Base-by-base conservation (phyloP, 2,888 invertebrate species). In the Subacronicta megacephala region DNA sequence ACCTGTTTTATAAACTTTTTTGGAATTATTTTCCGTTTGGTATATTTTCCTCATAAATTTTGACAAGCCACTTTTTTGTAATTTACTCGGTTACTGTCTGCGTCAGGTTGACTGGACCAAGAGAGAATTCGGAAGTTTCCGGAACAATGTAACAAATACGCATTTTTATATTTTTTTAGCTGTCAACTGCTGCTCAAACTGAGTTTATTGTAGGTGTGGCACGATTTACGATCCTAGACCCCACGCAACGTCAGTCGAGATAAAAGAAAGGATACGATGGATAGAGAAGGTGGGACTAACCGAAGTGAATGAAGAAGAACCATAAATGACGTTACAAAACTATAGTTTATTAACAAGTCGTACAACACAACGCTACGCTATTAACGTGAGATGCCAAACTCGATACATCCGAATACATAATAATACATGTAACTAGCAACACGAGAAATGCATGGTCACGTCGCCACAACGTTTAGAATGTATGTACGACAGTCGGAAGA, bases 271-370 rank as follows among this genome's bases (percentile, higher is more conserved):
- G 82, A 85, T 78, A 78, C 49, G 13, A 81, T 80, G 87, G 88
- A 88, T 73, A 77, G 81, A 80, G 78, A 56, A 82, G 88, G 87
- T 84, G 82, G 90, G 89, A 86, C 60, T 78, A 80, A 83, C 66
- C 62, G 64, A 69, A 52, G 76, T 82, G 83, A 88, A 88, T 87
- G 83, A 89, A 89, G 86, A 89, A 87, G 85, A 86, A 78, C 83
- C 84, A 82, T 71, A 81, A 65, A 83, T 87, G 90, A 87, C 83
- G 80, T 89, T 90, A 90, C 84, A 92, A 90, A 92, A 88, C 91
- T 92, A 92, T 88, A 75, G 82, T 90, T 93, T 93, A 91, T 92
- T 90, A 90, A 90, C 88, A 91, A 89, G 84, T 92, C 85, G 84
- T 92, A 92, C 90, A 91, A 85, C 78, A 88, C 90, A 92, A 93